Evolutionary conservation across 2,113 vertebrate genomes (phyloP).

Genomic region (Clupea harengus): DNA sequence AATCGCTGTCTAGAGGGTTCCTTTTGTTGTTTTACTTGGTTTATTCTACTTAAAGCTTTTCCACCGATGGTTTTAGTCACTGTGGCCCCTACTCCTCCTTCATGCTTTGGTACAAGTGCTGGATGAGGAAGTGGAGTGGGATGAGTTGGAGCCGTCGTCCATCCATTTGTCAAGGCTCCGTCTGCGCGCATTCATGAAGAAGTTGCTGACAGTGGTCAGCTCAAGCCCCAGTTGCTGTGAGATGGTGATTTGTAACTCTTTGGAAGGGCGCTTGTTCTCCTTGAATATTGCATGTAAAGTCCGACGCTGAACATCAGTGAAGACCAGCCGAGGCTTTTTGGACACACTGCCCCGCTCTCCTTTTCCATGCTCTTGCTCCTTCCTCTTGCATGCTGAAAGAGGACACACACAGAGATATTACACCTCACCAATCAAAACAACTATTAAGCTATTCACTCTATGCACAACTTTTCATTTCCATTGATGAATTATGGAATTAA

Average conservation of each 20-base stretch:
- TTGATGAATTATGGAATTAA: background rate
- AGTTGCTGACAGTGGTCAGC: conserved; percentile 98
- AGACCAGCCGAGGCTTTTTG: conserved; percentile 96
- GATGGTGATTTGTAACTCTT: conserved; percentile 98
- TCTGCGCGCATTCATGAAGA: conserved; percentile 98
- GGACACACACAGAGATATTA: background rate
- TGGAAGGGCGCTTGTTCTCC: conserved; percentile 99
- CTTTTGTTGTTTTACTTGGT: conserved; percentile 74
- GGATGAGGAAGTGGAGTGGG: conserved; percentile 84
- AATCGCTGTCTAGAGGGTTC: conserved; percentile 87
- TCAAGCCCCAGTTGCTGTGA: conserved; percentile 98
- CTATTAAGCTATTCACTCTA: background rate
- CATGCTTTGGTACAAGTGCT: conserved; percentile 99
- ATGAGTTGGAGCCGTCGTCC: conserved; percentile 88
- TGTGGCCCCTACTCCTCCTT: conserved; percentile 78
- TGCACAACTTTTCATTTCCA: background rate
- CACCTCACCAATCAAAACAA: background rate
- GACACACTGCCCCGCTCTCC: conserved; percentile 83
- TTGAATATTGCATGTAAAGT: conserved; percentile 99
- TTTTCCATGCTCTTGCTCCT: conserved; percentile 94
- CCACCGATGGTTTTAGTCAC: conserved; percentile 79
- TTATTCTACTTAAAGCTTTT: conserved; percentile 80
- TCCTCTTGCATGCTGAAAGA: conserved; percentile 90
- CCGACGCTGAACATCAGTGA: conserved; percentile 97
- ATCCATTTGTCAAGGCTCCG: conserved; percentile 99